Percentiles rank a stretch among this genome's conserved stretches.
phyloP scores from a whole-genome alignment of 2,888 invertebrate genomes.

The Stenotaenia linearis region DNA sequence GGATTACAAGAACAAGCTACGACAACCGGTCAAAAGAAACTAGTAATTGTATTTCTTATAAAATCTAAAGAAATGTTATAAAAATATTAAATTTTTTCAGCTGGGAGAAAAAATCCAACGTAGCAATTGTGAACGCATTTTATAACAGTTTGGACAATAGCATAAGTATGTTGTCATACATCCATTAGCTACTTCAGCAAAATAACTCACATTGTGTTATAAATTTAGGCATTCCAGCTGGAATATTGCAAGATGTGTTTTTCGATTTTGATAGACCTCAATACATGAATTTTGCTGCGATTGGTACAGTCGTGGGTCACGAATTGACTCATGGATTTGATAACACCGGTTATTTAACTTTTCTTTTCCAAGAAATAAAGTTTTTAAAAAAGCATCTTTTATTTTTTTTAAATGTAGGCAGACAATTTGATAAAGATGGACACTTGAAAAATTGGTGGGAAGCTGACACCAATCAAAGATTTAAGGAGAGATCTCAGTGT shows the following conservation, averaged over 20 bases:
- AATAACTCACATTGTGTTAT: background rate
- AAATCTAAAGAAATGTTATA: constrained; percentile 51
- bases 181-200: background rate
- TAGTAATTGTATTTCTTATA: constrained; percentile 48
- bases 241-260: background rate
- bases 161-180: constrained; percentile 67
- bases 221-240: background rate
- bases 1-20: constrained; percentile 62
- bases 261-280: background rate
- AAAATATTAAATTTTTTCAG: background rate
- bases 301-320: background rate
- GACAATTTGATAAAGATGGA: constrained; percentile 86
- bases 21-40: constrained; percentile 53
- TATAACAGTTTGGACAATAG: constrained; percentile 80
- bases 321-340: background rate
- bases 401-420: constrained; percentile 47
- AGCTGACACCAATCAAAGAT: constrained; percentile 70
- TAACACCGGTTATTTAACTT: constrained; percentile 32
- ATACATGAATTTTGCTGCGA: background rate
- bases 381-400: background rate
- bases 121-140: constrained; percentile 75
- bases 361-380: background rate
- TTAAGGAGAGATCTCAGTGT: constrained; percentile 76
- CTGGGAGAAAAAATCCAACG: background rate
- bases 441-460: constrained; percentile 93